These are phyloP conservation scores for Drosophila santomea DNA, from an alignment of 1,140 invertebrate species.

Conservation along the genomic window DNA sequence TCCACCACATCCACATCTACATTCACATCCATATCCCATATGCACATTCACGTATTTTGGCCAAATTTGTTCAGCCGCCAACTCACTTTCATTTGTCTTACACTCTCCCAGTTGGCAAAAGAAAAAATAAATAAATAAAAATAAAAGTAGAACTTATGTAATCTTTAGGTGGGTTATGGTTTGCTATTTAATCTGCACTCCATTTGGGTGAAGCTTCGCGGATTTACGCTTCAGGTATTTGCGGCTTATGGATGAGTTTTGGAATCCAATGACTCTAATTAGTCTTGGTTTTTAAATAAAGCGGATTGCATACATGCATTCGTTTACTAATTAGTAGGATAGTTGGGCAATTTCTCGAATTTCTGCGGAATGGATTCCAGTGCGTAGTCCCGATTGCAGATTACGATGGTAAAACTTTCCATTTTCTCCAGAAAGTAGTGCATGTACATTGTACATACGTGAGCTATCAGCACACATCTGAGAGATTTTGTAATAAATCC, in stretches of 20 bases:
- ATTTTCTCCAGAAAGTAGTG: constrained; percentile 44
- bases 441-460: constrained; percentile 15
- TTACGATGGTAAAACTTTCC: constrained; percentile 38
- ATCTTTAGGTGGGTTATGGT: constrained; percentile 19
- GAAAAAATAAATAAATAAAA: constrained; percentile 57
- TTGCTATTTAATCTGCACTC: constrained; percentile 42
- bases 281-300: constrained; percentile 40
- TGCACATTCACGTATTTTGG: constrained; percentile 19
- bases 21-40: neutral
- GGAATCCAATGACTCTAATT: constrained; percentile 60
- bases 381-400: constrained; percentile 11
- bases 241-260: constrained; percentile 55
- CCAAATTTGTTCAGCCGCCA: constrained; percentile 59
- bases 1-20: constrained; percentile 17
- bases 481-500: constrained; percentile 48
- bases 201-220: constrained; percentile 58
- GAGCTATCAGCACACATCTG: constrained; percentile 38
- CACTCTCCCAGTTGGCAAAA: constrained; percentile 52
- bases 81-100: constrained; percentile 70
- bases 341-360: constrained; percentile 15
- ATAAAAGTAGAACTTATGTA: constrained; percentile 68
- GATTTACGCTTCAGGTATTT: constrained; percentile 78
- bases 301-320: constrained; percentile 41
- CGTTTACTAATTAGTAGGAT: constrained; percentile 52
- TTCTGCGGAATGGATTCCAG: neutral